Base-by-base conservation (phyloP, 2,888 invertebrate species). In the Athetis lepigone region DNA sequence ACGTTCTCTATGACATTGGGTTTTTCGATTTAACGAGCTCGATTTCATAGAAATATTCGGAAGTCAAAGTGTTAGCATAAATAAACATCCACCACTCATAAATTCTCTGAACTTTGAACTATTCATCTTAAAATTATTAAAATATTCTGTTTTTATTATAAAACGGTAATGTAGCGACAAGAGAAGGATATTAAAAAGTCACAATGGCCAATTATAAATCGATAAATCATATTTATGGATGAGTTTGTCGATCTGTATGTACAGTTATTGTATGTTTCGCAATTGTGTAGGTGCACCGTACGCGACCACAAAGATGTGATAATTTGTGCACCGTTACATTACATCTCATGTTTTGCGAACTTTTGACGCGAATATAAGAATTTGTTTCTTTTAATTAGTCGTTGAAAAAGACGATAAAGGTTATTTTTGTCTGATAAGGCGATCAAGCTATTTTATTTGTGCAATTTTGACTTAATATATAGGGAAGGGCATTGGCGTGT, bases 261-360 rank as follows among this genome's bases (percentile, higher is more conserved):
- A 77, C 76, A 77, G 76, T 76, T 76, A 76, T 7, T 7, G 42
- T n/a, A 36, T 1, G 42, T 59, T 50, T 58, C n/a, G 4, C 59
- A 40, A 50, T 45, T 67, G 73, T 70, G 49, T 46, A 64, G 21
- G 49, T 42, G 64, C 27, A 70, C 54, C 68, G 57, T 49, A 50
- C 39, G 36, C 9, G 33, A 45, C 27, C 50, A 62, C 51, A 70
- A 70, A 61, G 16, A 70, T 67, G 76, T 70, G 79, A 64, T 75
- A 75, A 78, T 60, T 77, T 59, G 6, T 13, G 8, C 29, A 62
- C 77, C 76, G 75, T 77, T 77, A 78, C 6, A 33, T 33, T 33
- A 33, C 33, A 33, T 13, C 2, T 33, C 58, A 51, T 29, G 18
- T 37, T 42, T 59, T 29, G 59, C 52, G 9, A 58, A 68, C 9